A percentile compares a stretch with the other conserved stretches of the same genome.
Evolutionary conservation across 2,113 vertebrate species (phyloP).

Genomic region (Cyphomyrus discorhynchus): DNA sequence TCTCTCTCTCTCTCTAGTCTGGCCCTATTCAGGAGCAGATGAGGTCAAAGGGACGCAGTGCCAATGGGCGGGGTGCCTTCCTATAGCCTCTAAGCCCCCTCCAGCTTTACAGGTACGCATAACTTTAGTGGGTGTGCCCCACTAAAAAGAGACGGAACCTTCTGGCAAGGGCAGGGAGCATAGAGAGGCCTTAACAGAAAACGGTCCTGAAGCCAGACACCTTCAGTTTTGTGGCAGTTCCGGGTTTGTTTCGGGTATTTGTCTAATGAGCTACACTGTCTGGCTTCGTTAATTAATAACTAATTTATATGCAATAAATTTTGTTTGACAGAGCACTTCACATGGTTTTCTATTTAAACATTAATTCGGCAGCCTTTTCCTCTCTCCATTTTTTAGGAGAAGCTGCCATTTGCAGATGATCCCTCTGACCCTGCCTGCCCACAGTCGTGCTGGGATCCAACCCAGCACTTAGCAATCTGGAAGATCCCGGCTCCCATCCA

Average conservation of each 20-base stretch:
- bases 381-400: not conserved
- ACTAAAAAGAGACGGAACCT: not conserved
- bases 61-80: conserved; percentile 49
- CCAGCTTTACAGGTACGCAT: conserved; percentile 19
- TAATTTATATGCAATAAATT: not conserved
- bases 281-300: not conserved
- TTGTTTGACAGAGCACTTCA: not conserved
- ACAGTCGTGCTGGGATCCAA: not conserved
- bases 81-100: conserved; percentile 49
- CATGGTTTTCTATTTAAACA: not conserved
- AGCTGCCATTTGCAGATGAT: not conserved
- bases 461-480: conserved; percentile 4
- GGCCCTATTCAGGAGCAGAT: conserved; percentile 81
- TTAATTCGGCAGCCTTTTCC: not conserved
- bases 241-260: not conserved
- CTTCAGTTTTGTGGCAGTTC: not conserved
- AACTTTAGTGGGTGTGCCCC: not conserved
- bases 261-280: not conserved
- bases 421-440: not conserved
- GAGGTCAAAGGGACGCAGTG: conserved; percentile 73
- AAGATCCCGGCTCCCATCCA: not conserved
- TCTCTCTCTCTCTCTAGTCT: conserved; percentile 48
- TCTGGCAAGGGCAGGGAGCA: not conserved
- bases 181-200: not conserved
- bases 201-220: not conserved